A percentile compares a stretch with the other conserved stretches of the same genome.
phyloP scores from a whole-genome alignment of 2,113 vertebrate species.

The Rhinichthys klamathensis region DNA sequence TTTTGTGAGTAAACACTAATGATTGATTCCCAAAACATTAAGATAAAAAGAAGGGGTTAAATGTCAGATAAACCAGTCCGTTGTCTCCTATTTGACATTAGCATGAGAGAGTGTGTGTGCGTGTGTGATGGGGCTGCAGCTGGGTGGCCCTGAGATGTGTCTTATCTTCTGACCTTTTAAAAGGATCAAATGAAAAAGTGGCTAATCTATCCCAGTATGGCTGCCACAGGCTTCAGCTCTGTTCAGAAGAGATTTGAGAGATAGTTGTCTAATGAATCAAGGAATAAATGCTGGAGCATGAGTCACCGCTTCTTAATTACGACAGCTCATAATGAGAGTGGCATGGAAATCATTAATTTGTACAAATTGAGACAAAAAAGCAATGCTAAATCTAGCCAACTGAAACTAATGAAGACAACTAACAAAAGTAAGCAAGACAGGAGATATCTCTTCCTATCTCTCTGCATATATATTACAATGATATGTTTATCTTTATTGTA shows the following conservation, averaged over 20 bases:
- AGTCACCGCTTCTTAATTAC: constrained; percentile 66
- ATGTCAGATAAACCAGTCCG: constrained; percentile 11
- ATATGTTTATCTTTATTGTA: not conserved
- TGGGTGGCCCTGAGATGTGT: constrained; percentile 43
- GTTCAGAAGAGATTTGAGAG: constrained; percentile 43
- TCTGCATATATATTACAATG: not conserved
- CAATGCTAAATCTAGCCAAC: not conserved
- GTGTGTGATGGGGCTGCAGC: constrained; percentile 40
- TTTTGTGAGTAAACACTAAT: constrained; percentile 10
- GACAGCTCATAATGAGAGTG: constrained; percentile 53
- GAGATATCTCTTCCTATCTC: not conserved
- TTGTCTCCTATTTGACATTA: constrained; percentile 13
- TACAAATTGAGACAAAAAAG: constrained; percentile 60
- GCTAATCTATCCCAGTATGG: constrained; percentile 32
- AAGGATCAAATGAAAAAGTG: constrained; percentile 37
- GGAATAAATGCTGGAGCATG: constrained; percentile 45
- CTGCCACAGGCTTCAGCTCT: constrained; percentile 53
- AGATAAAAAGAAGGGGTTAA: not conserved
- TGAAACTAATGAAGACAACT: constrained; percentile 2
- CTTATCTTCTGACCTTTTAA: constrained; percentile 54
- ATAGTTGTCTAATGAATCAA: constrained; percentile 65
- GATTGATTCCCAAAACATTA: constrained; percentile 21
- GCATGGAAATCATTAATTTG: constrained; percentile 64
- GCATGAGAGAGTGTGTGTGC: not conserved
- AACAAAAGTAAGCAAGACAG: constrained; percentile 1